Conservation (phyloP, 1,140 invertebrate species). For the Micrasema minimum region DNA sequence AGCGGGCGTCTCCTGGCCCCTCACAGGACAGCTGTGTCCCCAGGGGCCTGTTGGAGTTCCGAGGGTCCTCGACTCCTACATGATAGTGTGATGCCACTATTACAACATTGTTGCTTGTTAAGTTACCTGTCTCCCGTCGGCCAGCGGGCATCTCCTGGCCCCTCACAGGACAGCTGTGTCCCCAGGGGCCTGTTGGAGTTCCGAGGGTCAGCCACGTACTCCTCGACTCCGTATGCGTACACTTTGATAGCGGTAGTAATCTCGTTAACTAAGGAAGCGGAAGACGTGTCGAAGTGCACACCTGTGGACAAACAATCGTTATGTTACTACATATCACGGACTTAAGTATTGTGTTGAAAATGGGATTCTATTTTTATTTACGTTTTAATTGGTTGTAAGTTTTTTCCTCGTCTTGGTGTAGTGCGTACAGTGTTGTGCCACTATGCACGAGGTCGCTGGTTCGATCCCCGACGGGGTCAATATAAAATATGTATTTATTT, state of each 20-base stretch:
- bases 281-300: constrained; percentile 91
- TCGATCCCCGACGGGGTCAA: no score
- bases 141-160: constrained; percentile 80
- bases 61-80: constrained; percentile 78
- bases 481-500: no score
- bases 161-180: constrained; percentile 84
- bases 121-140: constrained; percentile 73
- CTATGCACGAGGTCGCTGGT: no score
- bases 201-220: constrained; percentile 80
- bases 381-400: no score
- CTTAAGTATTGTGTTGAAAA: no score
- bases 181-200: constrained; percentile 78
- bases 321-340: no score
- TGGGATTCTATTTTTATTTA: no score
- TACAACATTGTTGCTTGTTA: no score
- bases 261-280: constrained; percentile 81
- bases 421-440: no score
- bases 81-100: no score
- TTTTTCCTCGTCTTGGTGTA: no score
- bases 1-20: constrained; percentile 77
- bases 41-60: constrained; percentile 75
- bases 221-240: constrained; percentile 90
- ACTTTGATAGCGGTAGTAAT: constrained; percentile 91
- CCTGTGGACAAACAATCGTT: constrained; percentile 72
- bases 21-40: constrained; percentile 86